Conservation (phyloP, 2,797 vertebrate species). For the Anguilla anguilla region DNA sequence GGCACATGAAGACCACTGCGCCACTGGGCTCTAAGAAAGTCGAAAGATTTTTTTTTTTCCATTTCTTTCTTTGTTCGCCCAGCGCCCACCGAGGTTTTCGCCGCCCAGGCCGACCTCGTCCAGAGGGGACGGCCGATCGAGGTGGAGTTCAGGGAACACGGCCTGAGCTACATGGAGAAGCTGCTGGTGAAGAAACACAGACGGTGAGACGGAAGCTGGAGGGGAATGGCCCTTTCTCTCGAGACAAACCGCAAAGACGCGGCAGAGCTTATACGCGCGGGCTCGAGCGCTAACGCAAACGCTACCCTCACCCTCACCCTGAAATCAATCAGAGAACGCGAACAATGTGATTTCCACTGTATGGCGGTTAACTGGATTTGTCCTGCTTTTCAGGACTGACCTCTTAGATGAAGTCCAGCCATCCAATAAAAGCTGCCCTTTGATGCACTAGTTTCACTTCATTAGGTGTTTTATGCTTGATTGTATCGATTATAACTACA, state of each 20-base stretch:
- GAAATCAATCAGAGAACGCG: neutral
- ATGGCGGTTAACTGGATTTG: neutral
- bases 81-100: slow-evolving; percentile 61
- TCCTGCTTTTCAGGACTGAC: neutral
- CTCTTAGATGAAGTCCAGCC: neutral
- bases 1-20: no score
- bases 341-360: neutral
- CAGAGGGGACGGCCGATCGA: slow-evolving; percentile 64
- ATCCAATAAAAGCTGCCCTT: neutral
- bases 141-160: slow-evolving; percentile 79
- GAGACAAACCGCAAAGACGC: neutral
- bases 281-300: neutral
- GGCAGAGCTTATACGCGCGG: neutral
- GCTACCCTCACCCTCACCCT: neutral
- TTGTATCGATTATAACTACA: neutral
- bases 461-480: neutral
- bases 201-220: slow-evolving; percentile 70
- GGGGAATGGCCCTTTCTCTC: neutral
- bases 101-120: slow-evolving; percentile 67
- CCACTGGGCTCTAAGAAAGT: neutral
- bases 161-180: slow-evolving; percentile 87
- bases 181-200: slow-evolving; percentile 87
- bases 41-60: neutral
- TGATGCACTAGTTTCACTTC: neutral
- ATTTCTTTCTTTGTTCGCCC: slow-evolving; percentile 14